phyloP scores from a whole-genome alignment of 1,140 invertebrate genomes.

The Drosophila chauvacae region DNA sequence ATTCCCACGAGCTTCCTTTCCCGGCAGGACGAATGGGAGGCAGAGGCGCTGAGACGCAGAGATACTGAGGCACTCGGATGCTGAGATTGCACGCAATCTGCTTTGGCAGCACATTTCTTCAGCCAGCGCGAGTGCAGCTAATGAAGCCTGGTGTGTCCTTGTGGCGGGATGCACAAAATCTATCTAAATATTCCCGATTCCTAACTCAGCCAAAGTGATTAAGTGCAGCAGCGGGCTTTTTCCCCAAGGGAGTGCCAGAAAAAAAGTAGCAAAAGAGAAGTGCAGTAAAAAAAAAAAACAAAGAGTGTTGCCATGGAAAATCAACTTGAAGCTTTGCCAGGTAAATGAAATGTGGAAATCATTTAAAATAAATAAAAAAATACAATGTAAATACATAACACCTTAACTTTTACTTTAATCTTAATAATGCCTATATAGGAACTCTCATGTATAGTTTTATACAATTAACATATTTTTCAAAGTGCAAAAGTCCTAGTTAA shows the following conservation, averaged over 20 bases:
- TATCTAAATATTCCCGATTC: slow-evolving; percentile 42
- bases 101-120: slow-evolving; percentile 75
- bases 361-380: neutral
- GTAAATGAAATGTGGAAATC: slow-evolving; percentile 21
- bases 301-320: slow-evolving; percentile 48
- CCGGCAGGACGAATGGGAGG: slow-evolving; percentile 28
- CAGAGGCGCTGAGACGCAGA: slow-evolving; percentile 25
- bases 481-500: slow-evolving; percentile 24
- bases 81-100: slow-evolving; percentile 81
- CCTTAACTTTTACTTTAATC: neutral
- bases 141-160: slow-evolving; percentile 63
- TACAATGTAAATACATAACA: neutral
- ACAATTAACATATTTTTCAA: neutral
- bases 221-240: slow-evolving; percentile 14
- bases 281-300: slow-evolving; percentile 24
- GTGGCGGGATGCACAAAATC: slow-evolving; percentile 30
- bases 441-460: neutral
- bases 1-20: slow-evolving; percentile 12
- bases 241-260: slow-evolving; percentile 33
- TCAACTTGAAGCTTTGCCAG: slow-evolving; percentile 51
- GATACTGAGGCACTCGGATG: slow-evolving; percentile 47
- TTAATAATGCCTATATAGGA: no score
- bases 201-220: slow-evolving; percentile 35
- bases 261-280: slow-evolving; percentile 13
- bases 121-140: slow-evolving; percentile 55